Evolutionary conservation across 2,888 invertebrate genomes (phyloP).

Genomic region (Siphonodentalium dalli): DNA sequence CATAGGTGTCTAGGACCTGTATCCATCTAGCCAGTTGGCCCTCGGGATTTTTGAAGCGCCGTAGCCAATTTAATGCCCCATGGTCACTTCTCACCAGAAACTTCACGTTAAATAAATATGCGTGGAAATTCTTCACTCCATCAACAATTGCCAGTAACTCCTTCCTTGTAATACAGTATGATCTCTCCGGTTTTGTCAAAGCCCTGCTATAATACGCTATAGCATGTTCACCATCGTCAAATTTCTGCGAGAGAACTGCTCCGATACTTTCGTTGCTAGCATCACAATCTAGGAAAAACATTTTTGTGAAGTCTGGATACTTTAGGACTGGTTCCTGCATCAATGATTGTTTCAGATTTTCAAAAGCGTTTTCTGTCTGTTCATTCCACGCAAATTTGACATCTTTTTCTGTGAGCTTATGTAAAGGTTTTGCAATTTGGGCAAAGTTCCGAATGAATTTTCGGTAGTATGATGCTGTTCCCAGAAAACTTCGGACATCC

Average conservation of each 20-base stretch:
- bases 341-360: too few species aligned
- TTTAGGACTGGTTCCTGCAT: too few species aligned
- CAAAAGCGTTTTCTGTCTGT: too few species aligned
- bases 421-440: too few species aligned
- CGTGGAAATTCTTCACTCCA: conserved; percentile 15
- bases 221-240: conserved; percentile 1
- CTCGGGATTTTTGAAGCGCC: conserved; percentile 17
- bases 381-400: too few species aligned
- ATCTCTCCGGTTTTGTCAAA: conserved; percentile 11
- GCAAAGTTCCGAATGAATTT: neutral
- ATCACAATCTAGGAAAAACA: too few species aligned
- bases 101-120: conserved; percentile 13
- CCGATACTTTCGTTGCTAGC: too few species aligned
- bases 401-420: too few species aligned
- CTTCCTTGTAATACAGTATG: conserved; percentile 9
- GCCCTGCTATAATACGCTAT: conserved; percentile 12
- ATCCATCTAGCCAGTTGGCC: conserved; percentile 27
- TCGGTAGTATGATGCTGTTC: neutral
- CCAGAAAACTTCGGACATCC: neutral
- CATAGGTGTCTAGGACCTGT: conserved; percentile 12
- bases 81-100: conserved; percentile 18
- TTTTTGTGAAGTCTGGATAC: too few species aligned
- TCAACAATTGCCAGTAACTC: neutral
- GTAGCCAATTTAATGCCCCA: conserved; percentile 20
- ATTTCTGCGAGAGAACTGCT: conserved; percentile 12